A percentile compares a stretch with the other conserved stretches of the same genome.
Conservation (phyloP, 2,888 invertebrate genomes). For the Antheraea assamensis region DNA sequence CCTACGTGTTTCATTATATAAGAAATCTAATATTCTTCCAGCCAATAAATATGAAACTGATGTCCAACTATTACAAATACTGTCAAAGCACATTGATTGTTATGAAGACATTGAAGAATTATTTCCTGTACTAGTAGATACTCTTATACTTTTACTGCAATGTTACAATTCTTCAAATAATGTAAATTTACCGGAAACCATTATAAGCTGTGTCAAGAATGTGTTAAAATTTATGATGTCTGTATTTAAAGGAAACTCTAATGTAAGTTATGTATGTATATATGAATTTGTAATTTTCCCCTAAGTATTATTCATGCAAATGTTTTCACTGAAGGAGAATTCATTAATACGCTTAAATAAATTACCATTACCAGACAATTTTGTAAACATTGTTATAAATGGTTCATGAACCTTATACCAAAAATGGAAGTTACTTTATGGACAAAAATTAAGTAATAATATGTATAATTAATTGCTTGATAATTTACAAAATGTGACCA, state of each 20-base stretch:
- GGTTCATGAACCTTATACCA: not conserved
- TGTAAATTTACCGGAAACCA: slow-evolving; percentile 34
- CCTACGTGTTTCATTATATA: too few relatives aligned
- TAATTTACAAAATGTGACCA: not conserved
- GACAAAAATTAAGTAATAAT: too few relatives aligned
- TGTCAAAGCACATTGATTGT: slow-evolving; percentile 36
- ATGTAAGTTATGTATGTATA: slow-evolving; percentile 35
- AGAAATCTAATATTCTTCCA: slow-evolving; percentile 39
- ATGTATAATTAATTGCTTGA: not conserved
- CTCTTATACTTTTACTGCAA: slow-evolving; percentile 38
- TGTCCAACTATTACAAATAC: slow-evolving; percentile 37
- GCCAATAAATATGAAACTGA: slow-evolving; percentile 35
- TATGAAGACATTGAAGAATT: slow-evolving; percentile 38
- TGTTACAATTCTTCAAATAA: slow-evolving; percentile 29
- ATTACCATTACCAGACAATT: not conserved
- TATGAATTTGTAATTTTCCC: too few relatives aligned
- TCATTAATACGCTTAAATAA: too few relatives aligned
- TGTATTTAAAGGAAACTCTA: slow-evolving; percentile 28
- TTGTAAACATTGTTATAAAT: not conserved
- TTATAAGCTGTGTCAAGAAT: slow-evolving; percentile 43
- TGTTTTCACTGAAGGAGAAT: not conserved
- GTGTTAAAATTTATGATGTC: slow-evolving; percentile 40
- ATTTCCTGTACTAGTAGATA: slow-evolving; percentile 44
- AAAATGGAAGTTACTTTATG: too few relatives aligned
- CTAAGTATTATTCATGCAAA: not conserved